Percentiles rank a stretch among this genome's conserved stretches.
phyloP scores from a whole-genome alignment of 92 coral and sea anemone genomes.

The Virgularia gustaviana region DNA sequence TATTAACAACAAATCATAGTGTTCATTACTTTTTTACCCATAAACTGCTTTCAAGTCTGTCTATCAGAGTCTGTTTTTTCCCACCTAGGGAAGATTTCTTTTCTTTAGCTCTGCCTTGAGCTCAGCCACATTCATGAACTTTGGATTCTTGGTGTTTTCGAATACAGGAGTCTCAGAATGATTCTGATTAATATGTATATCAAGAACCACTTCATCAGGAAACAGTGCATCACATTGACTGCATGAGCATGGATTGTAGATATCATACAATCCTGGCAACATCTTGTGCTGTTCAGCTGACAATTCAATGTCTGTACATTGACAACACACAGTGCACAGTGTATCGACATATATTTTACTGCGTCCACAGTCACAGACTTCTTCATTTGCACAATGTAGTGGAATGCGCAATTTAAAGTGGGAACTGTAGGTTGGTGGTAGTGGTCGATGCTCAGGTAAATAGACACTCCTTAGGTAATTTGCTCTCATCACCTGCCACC shows the following conservation, averaged over 20 bases:
- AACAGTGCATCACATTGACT: constrained; percentile 36
- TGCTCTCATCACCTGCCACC: constrained; percentile 56
- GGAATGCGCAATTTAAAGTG: constrained; percentile 55
- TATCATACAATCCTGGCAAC: constrained; percentile 23
- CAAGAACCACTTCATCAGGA: constrained; percentile 41
- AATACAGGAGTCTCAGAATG: constrained; percentile 12
- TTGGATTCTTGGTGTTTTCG: constrained; percentile 25
- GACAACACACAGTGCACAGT: constrained; percentile 26
- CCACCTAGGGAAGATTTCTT: constrained; percentile 47
- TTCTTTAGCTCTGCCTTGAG: constrained; percentile 48
- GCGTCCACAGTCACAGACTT: constrained; percentile 57
- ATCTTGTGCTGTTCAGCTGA: constrained; percentile 43
- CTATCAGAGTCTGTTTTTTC: constrained; percentile 46
- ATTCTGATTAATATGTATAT: constrained; percentile 39
- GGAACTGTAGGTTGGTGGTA: constrained; percentile 48
- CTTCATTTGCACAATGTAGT: constrained; percentile 50
- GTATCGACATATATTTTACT: not conserved
- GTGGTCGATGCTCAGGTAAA: constrained; percentile 48
- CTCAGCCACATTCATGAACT: constrained; percentile 49
- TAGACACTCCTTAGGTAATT: constrained; percentile 54
- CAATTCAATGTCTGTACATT: constrained; percentile 40
- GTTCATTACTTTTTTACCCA: constrained; percentile 57
- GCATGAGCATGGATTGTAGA: constrained; percentile 45
- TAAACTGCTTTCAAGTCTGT: constrained; percentile 52
- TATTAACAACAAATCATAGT: no score